A percentile compares a stretch with the other conserved stretches of the same genome.
Evolutionary conservation across 2,888 invertebrate genomes (phyloP).

Genomic region (Dusona sp.): DNA sequence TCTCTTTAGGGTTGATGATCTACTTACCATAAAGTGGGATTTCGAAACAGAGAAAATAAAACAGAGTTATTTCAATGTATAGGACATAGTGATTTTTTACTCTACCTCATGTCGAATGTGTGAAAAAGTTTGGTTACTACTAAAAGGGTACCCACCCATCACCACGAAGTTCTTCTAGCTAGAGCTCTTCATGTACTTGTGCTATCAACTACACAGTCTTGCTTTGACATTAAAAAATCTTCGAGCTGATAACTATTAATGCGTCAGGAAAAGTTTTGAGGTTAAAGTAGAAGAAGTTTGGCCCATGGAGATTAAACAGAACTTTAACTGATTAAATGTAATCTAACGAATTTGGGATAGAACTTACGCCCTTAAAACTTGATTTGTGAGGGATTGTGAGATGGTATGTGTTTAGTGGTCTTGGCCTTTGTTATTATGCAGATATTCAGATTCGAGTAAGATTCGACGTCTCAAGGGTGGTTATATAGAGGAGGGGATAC

Average conservation of each 20-base stretch:
- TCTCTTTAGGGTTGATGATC: neutral
- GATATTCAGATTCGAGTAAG: slow-evolving; percentile 30
- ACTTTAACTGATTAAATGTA: neutral
- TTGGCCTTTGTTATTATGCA: slow-evolving; percentile 8
- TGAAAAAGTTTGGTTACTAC: too few species aligned
- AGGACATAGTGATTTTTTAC: neutral
- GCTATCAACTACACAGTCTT: neutral
- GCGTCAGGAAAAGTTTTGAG: too few species aligned
- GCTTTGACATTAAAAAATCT: neutral
- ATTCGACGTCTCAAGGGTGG: slow-evolving; percentile 11
- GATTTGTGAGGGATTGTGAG: slow-evolving; percentile 10
- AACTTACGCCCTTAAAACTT: neutral
- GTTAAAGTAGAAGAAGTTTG: neutral
- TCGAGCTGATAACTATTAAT: neutral
- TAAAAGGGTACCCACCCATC: too few species aligned
- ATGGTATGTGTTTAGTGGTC: neutral
- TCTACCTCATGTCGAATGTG: neutral
- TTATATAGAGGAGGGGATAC: slow-evolving; percentile 14
- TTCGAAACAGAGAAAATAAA: neutral
- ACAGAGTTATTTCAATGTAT: neutral
- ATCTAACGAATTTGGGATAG: neutral
- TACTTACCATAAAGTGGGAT: neutral
- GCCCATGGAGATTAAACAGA: neutral
- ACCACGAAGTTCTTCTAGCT: neutral
- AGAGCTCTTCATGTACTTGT: neutral